phyloP scores from a whole-genome alignment of 2,113 vertebrate species.

The Channa maculata region DNA sequence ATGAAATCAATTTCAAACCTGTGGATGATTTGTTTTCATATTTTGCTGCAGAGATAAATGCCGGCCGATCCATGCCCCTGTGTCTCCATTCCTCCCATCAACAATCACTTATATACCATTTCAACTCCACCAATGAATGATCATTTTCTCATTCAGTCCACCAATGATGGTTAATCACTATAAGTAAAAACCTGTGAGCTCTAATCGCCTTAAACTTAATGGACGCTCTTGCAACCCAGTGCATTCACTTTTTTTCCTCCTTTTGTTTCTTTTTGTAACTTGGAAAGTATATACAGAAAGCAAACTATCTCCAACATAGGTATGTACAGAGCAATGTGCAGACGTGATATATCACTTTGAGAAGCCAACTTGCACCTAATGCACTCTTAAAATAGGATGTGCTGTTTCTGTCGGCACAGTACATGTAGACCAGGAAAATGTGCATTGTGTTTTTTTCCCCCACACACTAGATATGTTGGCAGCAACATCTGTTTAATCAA shows the following conservation, averaged over 20 bases:
- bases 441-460: constrained; percentile 33
- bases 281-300: constrained; percentile 93
- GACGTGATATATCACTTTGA: constrained; percentile 91
- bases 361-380: constrained; percentile 90
- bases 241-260: constrained; percentile 83
- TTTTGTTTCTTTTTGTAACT: constrained; percentile 87
- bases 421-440: constrained; percentile 27
- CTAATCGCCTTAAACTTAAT: constrained; percentile 97
- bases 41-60: constrained; percentile 63
- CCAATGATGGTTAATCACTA: constrained; percentile 75
- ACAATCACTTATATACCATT: constrained; percentile 39
- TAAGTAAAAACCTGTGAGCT: constrained; percentile 91
- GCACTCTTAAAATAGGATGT: constrained; percentile 46
- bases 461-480: constrained; percentile 29
- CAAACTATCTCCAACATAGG: constrained; percentile 93
- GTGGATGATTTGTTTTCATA: constrained; percentile 64
- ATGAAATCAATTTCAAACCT: constrained; percentile 51
- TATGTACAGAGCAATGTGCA: constrained; percentile 97
- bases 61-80: background rate
- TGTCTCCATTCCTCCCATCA: constrained; percentile 28
- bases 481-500: constrained; percentile 73
- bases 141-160: constrained; percentile 62
- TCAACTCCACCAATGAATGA: constrained; percentile 69
- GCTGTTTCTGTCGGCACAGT: constrained; percentile 17
- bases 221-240: constrained; percentile 96